Evolutionary conservation across 2,797 vertebrate genomes (phyloP).

Genomic region (Setipinna tenuifilis): DNA sequence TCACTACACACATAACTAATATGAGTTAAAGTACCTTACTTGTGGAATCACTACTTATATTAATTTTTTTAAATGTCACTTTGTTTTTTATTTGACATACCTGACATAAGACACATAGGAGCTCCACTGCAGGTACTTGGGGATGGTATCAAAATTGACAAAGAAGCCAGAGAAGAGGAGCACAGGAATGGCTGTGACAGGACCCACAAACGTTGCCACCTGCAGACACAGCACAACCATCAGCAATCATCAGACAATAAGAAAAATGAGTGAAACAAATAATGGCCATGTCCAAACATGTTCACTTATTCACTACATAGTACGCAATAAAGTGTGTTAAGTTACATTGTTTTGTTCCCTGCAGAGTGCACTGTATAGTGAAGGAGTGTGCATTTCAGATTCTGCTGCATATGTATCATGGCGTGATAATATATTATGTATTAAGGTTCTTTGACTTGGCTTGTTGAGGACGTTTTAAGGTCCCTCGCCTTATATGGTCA

Average conservation of each 20-base stretch:
- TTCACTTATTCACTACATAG: too few species aligned
- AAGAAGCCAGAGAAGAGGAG: conserved; percentile 98
- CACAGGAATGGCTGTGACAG: conserved; percentile 94
- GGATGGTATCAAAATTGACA: conserved; percentile 98
- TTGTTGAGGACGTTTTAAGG: neutral
- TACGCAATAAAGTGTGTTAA: too few species aligned
- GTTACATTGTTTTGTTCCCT: too few species aligned
- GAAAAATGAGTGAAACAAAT: neutral
- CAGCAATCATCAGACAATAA: neutral
- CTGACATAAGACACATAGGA: conserved; percentile 98
- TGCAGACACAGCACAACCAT: conserved; percentile 57
- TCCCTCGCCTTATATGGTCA: too few species aligned
- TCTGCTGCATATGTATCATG: too few species aligned
- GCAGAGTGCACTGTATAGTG: too few species aligned
- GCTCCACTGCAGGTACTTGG: conserved; percentile 97
- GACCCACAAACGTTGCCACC: conserved; percentile 97
- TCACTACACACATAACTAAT: too few species aligned
- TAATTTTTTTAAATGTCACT: neutral
- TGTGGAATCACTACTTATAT: too few species aligned
- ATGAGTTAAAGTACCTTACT: too few species aligned
- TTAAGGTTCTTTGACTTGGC: neutral
- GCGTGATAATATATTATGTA: neutral
- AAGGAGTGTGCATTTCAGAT: too few species aligned
- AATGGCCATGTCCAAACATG: too few species aligned
- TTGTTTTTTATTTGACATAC: conserved; percentile 64